Percentiles rank a stretch among this genome's conserved stretches.
These are phyloP conservation scores for Sciurus vulgaris DNA, from an alignment of 2,797 vertebrate species.

Conservation along the genomic window DNA sequence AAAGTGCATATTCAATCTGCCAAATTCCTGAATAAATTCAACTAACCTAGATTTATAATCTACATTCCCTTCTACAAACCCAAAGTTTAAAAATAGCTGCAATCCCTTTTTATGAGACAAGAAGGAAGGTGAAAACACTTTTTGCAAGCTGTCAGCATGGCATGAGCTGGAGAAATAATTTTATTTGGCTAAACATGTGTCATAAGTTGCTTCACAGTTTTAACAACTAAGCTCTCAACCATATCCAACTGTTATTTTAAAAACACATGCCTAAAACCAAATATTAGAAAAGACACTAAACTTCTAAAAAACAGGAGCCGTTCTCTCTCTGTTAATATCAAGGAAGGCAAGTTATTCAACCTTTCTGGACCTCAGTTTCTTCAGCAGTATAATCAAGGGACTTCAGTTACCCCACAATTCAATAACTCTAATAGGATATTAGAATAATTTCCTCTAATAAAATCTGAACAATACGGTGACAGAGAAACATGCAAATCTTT, in stretches of 20 bases:
- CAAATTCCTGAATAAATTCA: constrained; percentile 65
- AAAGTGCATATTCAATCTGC: constrained; percentile 25
- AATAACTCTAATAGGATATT: background rate
- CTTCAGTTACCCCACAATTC: constrained; percentile 12
- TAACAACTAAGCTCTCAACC: constrained; percentile 44
- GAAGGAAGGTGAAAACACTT: constrained; percentile 36
- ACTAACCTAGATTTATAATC: constrained; percentile 54
- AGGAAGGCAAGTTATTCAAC: background rate
- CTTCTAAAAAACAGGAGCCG: background rate
- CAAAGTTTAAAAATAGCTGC: constrained; percentile 68
- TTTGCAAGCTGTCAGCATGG: constrained; percentile 43
- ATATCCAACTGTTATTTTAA: constrained; percentile 52
- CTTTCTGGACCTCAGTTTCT: background rate
- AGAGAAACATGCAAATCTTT: constrained; percentile 61
- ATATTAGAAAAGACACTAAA: constrained; percentile 14
- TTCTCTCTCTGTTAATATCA: background rate
- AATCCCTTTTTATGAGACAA: constrained; percentile 50
- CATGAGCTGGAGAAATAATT: constrained; percentile 63
- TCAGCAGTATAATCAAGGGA: constrained; percentile 3
- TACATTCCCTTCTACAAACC: constrained; percentile 64
- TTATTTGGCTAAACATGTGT: constrained; percentile 69
- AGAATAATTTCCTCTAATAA: constrained; percentile 54
- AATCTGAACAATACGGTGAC: background rate
- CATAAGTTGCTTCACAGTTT: constrained; percentile 60
- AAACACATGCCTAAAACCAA: constrained; percentile 29